These are phyloP conservation scores for Leuciscus waleckii DNA, from an alignment of 2,797 vertebrate genomes.

Conservation along the genomic window DNA sequence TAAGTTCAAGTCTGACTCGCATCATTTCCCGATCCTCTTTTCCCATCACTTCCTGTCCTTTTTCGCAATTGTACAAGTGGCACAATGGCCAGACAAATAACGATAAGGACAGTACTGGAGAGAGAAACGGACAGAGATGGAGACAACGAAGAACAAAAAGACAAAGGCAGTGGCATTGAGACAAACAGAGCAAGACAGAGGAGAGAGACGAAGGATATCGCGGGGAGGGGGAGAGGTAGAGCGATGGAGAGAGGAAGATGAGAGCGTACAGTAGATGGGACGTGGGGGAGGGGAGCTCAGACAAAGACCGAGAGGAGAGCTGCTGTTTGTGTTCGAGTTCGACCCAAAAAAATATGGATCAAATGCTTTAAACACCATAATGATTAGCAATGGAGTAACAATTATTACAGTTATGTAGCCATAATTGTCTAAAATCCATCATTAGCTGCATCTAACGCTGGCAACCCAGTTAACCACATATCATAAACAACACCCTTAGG, in stretches of 20 bases:
- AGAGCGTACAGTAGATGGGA: conserved; percentile 51
- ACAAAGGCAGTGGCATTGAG: conserved; percentile 11
- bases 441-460: background rate
- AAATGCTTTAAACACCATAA: conserved; percentile 14
- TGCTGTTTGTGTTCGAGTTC: conserved; percentile 11
- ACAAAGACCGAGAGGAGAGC: conserved; percentile 60
- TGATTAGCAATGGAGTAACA: background rate
- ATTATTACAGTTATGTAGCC: background rate
- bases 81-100: background rate
- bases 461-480: background rate
- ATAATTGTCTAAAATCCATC: conserved; percentile 4
- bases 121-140: conserved; percentile 5
- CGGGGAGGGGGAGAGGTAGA: conserved; percentile 19
- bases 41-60: conserved; percentile 1
- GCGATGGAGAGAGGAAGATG: conserved; percentile 36
- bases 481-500: conserved; percentile 10
- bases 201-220: background rate
- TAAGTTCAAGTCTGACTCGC: background rate
- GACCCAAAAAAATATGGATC: conserved; percentile 13
- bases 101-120: background rate
- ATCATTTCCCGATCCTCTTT: background rate
- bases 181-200: conserved; percentile 20
- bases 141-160: conserved; percentile 13
- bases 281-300: conserved; percentile 57
- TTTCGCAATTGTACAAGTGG: background rate